Conservation (phyloP, 2,888 invertebrate species). For the Sminthurinus aureus region DNA sequence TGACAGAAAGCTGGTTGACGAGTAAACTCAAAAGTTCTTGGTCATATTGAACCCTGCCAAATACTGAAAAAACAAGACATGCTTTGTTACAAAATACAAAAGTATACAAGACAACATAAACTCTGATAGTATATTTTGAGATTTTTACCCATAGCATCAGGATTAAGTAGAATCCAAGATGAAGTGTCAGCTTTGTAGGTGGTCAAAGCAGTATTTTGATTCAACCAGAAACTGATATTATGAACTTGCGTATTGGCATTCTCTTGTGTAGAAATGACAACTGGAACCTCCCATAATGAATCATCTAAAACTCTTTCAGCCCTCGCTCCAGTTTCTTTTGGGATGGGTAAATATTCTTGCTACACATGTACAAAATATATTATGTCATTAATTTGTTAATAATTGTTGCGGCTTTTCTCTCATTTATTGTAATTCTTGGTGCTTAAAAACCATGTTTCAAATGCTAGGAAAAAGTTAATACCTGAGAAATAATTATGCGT, state of each 20-base stretch:
- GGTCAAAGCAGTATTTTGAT: not conserved
- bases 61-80: not conserved
- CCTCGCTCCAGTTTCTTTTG: too few relatives aligned
- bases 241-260: not conserved
- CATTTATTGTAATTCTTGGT: too few relatives aligned
- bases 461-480: not conserved
- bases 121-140: too few relatives aligned
- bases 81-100: not conserved
- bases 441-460: too few relatives aligned
- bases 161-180: not conserved
- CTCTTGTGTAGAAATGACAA: not conserved
- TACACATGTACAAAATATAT: too few relatives aligned
- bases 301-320: not conserved
- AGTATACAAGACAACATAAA: not conserved
- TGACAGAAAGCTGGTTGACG: not conserved
- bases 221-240: not conserved
- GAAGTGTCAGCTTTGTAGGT: not conserved
- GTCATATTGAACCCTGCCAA: conserved; percentile 3
- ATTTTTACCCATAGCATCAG: not conserved
- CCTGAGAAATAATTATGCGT: not conserved
- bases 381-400: too few relatives aligned
- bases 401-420: too few relatives aligned
- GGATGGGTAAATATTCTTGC: too few relatives aligned
- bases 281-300: not conserved
- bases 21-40: not conserved